Conservation (phyloP, 2,888 invertebrate species). For the Acleris sparsana region DNA sequence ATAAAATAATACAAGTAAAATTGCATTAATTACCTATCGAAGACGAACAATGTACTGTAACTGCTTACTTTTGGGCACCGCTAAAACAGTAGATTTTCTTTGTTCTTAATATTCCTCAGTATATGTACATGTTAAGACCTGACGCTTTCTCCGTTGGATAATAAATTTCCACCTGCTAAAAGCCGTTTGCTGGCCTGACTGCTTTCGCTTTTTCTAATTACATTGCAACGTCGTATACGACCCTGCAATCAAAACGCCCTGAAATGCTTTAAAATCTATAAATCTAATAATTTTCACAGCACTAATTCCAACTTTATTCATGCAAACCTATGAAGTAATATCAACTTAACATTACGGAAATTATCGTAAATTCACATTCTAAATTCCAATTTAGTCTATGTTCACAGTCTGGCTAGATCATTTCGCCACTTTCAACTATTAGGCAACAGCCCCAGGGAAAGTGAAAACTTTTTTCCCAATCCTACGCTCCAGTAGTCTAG, state of each 20-base stretch:
- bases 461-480: constrained; percentile 77
- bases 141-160: constrained; percentile 21
- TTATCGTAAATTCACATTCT: not conserved
- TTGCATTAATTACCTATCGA: too few relatives aligned
- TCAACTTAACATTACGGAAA: not conserved
- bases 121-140: constrained; percentile 9
- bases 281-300: not conserved
- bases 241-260: not conserved
- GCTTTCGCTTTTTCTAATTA: constrained; percentile 25
- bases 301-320: too few relatives aligned
- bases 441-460: constrained; percentile 68
- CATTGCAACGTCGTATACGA: not conserved
- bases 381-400: constrained; percentile 7
- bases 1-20: too few relatives aligned
- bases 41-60: not conserved
- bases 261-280: too few relatives aligned
- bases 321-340: not conserved
- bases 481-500: constrained; percentile 78
- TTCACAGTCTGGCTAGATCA: constrained; percentile 30
- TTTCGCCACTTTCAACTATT: constrained; percentile 72
- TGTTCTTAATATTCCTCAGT: not conserved
- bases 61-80: not conserved
- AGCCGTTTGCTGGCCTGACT: constrained; percentile 6
- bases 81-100: not conserved
- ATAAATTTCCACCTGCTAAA: constrained; percentile 18